Conservation (phyloP, 2,113 vertebrate species). For the Peromyscus polionotus region DNA sequence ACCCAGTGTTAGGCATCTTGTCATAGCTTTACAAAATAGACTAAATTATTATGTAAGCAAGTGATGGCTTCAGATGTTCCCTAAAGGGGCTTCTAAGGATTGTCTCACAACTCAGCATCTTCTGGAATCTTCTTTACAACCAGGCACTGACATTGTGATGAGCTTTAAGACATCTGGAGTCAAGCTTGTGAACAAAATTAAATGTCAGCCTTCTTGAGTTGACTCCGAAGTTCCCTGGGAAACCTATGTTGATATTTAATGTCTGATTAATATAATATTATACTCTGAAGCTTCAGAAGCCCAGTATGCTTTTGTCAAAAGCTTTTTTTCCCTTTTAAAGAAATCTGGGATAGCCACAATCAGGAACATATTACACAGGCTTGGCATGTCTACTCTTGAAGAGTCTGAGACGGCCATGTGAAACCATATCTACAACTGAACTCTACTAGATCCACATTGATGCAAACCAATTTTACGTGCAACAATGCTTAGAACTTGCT, state of each 20-base stretch:
- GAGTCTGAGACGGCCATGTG: accelerated
- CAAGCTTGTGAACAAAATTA: constrained; percentile 54
- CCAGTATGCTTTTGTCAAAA: constrained; percentile 4
- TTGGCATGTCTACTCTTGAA: background rate
- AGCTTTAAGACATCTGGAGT: background rate
- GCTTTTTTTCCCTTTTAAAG: background rate
- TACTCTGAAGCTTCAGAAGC: constrained; percentile 9
- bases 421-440: accelerated
- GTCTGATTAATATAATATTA: constrained; percentile 68
- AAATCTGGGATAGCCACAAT: background rate
- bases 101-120: background rate
- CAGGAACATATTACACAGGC: background rate
- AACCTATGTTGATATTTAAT: constrained; percentile 49
- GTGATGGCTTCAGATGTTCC: background rate
- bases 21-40: background rate
- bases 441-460: background rate
- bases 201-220: constrained; percentile 60
- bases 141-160: background rate
- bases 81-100: background rate
- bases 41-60: accelerated
- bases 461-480: background rate
- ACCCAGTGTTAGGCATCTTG: background rate
- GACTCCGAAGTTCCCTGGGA: constrained; percentile 35
- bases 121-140: background rate
- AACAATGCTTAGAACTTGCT: accelerated